phyloP scores from a whole-genome alignment of 2,113 vertebrate genomes.

The Hypanus sabinus region DNA sequence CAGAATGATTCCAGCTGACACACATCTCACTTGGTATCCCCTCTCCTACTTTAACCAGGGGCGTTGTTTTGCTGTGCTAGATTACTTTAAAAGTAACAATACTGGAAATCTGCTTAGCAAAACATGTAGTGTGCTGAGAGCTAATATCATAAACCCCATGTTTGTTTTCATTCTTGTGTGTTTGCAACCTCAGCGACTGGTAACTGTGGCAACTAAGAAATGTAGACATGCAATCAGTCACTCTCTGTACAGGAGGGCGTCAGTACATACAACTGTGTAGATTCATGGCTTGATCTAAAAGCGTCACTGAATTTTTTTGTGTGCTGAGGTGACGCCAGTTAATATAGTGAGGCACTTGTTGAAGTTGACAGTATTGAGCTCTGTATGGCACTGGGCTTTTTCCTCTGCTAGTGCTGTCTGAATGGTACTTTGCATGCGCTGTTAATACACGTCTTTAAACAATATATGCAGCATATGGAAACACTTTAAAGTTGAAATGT shows the following conservation, averaged over 20 bases:
- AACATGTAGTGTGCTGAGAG: conserved; percentile 39
- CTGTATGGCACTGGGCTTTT: conserved; percentile 49
- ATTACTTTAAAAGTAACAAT: conserved; percentile 26
- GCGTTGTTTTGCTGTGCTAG: not conserved
- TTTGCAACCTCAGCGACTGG: conserved; percentile 46
- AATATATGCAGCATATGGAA: conserved; percentile 42
- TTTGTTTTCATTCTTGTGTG: conserved; percentile 39
- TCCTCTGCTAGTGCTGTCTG: conserved; percentile 32
- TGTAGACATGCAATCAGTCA: conserved; percentile 47
- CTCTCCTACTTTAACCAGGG: not conserved
- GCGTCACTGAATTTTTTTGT: conserved; percentile 51
- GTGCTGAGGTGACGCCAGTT: conserved; percentile 57
- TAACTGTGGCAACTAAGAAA: conserved; percentile 49
- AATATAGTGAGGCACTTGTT: conserved; percentile 62
- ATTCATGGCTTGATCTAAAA: conserved; percentile 52
- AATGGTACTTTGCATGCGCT: conserved; percentile 37
- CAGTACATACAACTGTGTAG: conserved; percentile 48
- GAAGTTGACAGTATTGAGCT: conserved; percentile 39
- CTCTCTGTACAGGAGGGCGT: conserved; percentile 46
- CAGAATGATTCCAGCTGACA: not conserved
- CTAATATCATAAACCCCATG: conserved; percentile 36
- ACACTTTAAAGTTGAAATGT: conserved; percentile 37
- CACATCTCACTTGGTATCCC: not conserved
- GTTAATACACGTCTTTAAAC: conserved; percentile 46
- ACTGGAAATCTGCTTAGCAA: conserved; percentile 39